Base-by-base conservation (phyloP, 2,888 invertebrate species). In the Tinea pellionella region DNA sequence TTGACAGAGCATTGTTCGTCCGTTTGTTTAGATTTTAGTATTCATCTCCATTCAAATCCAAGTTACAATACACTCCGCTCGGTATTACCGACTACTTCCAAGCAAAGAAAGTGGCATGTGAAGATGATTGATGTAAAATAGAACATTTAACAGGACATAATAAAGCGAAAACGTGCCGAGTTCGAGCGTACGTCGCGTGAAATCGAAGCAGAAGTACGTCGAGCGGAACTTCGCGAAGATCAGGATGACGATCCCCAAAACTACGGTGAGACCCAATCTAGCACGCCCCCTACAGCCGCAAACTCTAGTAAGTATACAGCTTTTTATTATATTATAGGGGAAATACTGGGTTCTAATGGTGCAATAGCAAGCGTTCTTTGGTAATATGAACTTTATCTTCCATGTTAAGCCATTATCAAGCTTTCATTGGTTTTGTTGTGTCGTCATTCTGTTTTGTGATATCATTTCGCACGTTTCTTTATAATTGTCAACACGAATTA, bases 181-280 rank as follows among this genome's bases (percentile, higher is more conserved):
- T 94, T 94, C 77, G 90, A 91, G 70, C 91, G 91, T 67, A 93
- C 91, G n/a, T 90, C 93, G 69, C 90, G 91, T 59, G 93, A 94
- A 70, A 94, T 94, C 64, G 94, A 94, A 72, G 91, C 92, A 75
- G 72, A 86, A 64, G 82, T 93, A 63, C 88, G 91, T 2, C 90
- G 90, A 64, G 91, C 90, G 9, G 92, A 92, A 66, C 86, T 87
- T 67, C 80, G 85, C 56, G 65, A 32, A 64, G 55, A 32, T n/a
- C n/a, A n/a, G 32, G 37, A 18, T 19, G 32, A 53, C 2, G 55
- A 19, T 18, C 18, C 51, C n/a, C 8, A n/a, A 37, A 24, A 11
- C 55, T 41, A 61, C 15, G 63, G 69, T 69, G 60, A 67, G 69
- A 64, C 13, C n/a, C 63, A 56, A 29, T 42, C 60, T 60, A 56